Evolutionary conservation across 1,140 invertebrate species (phyloP), one percentile per base, ranked within the genome.

Genomic region (fruit fly (Drosophila melanogaster)): DNA sequence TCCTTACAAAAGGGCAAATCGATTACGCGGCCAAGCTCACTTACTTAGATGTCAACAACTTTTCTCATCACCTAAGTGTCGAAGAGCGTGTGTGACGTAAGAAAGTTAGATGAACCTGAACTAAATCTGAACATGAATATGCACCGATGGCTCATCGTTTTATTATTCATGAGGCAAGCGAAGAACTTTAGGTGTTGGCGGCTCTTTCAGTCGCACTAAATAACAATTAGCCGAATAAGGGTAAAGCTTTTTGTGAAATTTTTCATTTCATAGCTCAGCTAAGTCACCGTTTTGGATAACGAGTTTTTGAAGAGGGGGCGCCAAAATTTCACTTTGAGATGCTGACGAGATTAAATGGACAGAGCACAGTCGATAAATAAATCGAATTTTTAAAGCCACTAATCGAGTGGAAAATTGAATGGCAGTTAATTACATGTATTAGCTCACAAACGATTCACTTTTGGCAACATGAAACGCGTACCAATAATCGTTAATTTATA

Each of bases 161-260:
- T 43, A 41, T 66, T 87, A 81, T 83, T 76, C 83, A 87, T 78
- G 40, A 49, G 47, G 40, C 30, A 59, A 51, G 43, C 17, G 22
- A 44, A 75, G 14, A 75, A 76, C 50, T 40, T 70, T 76, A 86
- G 83, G 81, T 86, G 75, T 76, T 76, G 83, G 69, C 62, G 66
- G 41, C 79, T 79, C 37, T 49, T 46, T 22, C 49, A 64, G 61
- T 51, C 77, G 43, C 83, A 89, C 83, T 83, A 87, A 87, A 87
- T 89, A 83, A 77, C 84, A 87, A 87, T 83, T 87, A 89, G 49
- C 79, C 50, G 56, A 53, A 89, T 70, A 78, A 49, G 83, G 84
- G 10, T 57, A 66, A 61, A 38, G 26, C 6, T 26, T 30, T 53
- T 57, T 24, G 47, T 56, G 61, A 6, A 19, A 10, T 53, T 49